phyloP scores from a whole-genome alignment of 2,113 vertebrate genomes.

The Hymenochirus boettgeri region DNA sequence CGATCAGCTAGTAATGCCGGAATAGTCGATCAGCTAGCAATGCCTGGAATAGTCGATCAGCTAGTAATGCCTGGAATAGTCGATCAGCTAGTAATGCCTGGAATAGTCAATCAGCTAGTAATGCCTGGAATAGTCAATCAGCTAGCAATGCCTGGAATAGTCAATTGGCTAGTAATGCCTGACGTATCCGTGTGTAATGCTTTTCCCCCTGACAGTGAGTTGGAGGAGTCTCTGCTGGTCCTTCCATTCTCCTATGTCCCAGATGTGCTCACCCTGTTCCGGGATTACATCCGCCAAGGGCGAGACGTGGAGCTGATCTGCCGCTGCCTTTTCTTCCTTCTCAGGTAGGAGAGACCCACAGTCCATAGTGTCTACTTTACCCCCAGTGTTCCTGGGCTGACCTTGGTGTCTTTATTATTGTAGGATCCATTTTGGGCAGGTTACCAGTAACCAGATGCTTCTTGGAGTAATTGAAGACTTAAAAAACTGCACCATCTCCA shows the following conservation, averaged over 20 bases:
- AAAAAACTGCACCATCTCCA: slow-evolving; percentile 79
- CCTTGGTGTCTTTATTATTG: slow-evolving; percentile 2
- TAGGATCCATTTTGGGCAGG: slow-evolving; percentile 93
- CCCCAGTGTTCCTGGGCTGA: no score
- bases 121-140: no score
- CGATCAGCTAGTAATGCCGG: no score
- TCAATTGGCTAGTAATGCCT: no score
- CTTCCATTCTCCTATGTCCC: slow-evolving; percentile 88
- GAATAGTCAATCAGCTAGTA: no score
- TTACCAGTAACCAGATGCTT: slow-evolving; percentile 90
- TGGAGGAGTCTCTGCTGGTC: slow-evolving; percentile 91
- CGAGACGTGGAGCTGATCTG: slow-evolving; percentile 86
- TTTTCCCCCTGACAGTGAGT: slow-evolving; percentile 65
- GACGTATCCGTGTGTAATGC: no score
- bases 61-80: not conserved
- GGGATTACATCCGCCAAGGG: slow-evolving; percentile 71
- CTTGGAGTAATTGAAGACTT: slow-evolving; percentile 84
- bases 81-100: not conserved
- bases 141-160: no score
- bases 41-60: not conserved
- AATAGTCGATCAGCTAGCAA: no score
- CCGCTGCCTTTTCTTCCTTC: slow-evolving; percentile 89
- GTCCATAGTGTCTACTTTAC: no score
- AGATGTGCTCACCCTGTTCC: slow-evolving; percentile 81
- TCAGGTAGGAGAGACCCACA: slow-evolving; percentile 64